These are phyloP conservation scores for Apoda limacodes DNA, from an alignment of 2,888 invertebrate genomes.

Conservation along the genomic window DNA sequence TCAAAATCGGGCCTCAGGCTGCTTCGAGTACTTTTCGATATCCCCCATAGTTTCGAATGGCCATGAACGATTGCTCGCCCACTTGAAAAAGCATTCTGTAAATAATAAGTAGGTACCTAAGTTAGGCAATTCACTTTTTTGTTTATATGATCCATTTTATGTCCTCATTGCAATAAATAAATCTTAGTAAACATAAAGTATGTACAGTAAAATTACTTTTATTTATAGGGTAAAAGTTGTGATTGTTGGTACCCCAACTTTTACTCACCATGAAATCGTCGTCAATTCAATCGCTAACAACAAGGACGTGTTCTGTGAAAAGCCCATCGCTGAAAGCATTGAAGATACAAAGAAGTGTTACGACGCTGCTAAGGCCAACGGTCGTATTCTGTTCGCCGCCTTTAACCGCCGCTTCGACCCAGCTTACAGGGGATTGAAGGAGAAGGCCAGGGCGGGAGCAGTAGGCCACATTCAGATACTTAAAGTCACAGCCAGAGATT, in stretches of 20 bases:
- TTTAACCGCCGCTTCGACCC: slow-evolving; percentile 79
- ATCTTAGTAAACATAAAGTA: too few species aligned
- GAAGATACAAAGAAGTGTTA: slow-evolving; percentile 68
- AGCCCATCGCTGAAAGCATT: slow-evolving; percentile 72
- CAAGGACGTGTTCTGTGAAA: slow-evolving; percentile 78
- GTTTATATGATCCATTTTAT: too few species aligned
- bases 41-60: too few species aligned
- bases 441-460: slow-evolving; percentile 64
- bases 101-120: too few species aligned
- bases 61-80: too few species aligned
- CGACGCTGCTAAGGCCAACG: slow-evolving; percentile 64
- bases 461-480: slow-evolving; percentile 73
- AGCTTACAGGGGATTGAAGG: slow-evolving; percentile 57
- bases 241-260: slow-evolving; percentile 70
- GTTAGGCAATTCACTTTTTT: too few species aligned
- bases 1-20: too few species aligned
- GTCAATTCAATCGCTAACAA: slow-evolving; percentile 59
- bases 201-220: too few species aligned
- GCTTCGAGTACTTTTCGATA: too few species aligned
- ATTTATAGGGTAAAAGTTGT: slow-evolving; percentile 55
- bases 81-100: too few species aligned
- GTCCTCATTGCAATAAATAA: too few species aligned
- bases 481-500: slow-evolving; percentile 73
- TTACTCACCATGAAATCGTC: slow-evolving; percentile 69
- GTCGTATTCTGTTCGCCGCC: slow-evolving; percentile 70